Evolutionary conservation across 2,888 invertebrate species (phyloP), one percentile per base, ranked within the genome.

Genomic region (Prionchulus punctatus): DNA sequence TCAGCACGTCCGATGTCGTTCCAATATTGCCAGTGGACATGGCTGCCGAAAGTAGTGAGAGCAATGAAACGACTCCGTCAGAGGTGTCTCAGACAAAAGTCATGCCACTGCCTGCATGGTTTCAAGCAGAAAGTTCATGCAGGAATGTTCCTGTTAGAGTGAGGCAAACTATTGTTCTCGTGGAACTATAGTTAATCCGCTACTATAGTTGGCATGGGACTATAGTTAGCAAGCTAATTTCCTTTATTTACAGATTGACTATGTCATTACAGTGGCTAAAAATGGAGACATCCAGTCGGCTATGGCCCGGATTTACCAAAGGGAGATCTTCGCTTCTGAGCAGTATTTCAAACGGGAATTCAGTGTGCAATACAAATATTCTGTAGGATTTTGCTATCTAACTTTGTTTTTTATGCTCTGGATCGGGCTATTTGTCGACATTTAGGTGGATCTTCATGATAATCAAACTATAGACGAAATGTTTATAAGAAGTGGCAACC

Each of bases 401-500:
- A n/a, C n/a, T n/a, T n/a, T n/a, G n/a, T n/a, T n/a, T n/a, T n/a
- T n/a, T n/a, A n/a, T n/a, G n/a, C n/a, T 36, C 36, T 36, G 36
- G 36, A 7, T 36, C 18, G 36, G 7, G 12, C 36, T 36, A 36
- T 36, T 12, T 7, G 18, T 36, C 18, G 36, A 12, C 18, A 7
- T 7, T 36, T 36, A 36, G 36, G 36, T 36, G 36, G 18, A 36
- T 36, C n/a, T n/a, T n/a, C n/a, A n/a, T n/a, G n/a, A n/a, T n/a
- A n/a, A n/a, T n/a, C n/a, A n/a, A n/a, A 18, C 7, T 36, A 36
- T 18, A 7, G 12, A 18, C 12, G 36, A 36, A 7, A 43, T 61
- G 30, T 60, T 66, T 47, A 48, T 59, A n/a, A 63, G 75, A 21
- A 86, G 86, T 72, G 86, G 86, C 1, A 83, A 81, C 70, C 85